phyloP scores from a whole-genome alignment of 1,140 invertebrate genomes.

The Anastrepha ludens region DNA sequence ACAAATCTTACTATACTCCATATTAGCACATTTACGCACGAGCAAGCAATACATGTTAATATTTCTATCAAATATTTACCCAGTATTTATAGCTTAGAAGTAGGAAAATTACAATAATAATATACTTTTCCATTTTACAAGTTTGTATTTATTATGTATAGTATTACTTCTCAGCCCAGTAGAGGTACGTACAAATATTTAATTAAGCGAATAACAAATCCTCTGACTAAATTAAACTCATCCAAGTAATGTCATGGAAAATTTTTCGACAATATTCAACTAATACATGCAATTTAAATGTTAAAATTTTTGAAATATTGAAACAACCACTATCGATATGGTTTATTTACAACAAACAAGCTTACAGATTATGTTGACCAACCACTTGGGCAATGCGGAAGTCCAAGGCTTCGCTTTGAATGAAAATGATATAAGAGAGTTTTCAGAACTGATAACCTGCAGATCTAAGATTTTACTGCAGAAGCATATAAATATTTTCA shows the following conservation, averaged over 20 bases:
- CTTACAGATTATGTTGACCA: background rate
- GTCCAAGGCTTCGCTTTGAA: too few species aligned
- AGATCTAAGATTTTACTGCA: too few species aligned
- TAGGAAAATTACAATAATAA: constrained; percentile 20
- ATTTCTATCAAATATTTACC: background rate
- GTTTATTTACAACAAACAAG: background rate
- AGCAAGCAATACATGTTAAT: background rate
- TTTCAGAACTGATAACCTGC: too few species aligned
- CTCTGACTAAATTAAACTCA: background rate
- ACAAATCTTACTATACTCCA: too few species aligned
- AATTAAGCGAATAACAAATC: too few species aligned
- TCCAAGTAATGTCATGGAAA: constrained; percentile 32
- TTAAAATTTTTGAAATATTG: constrained; percentile 13
- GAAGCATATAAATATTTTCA: too few species aligned
- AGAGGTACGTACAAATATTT: background rate
- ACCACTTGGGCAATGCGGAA: too few species aligned
- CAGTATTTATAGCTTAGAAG: background rate
- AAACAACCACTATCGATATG: background rate
- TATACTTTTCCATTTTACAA: background rate
- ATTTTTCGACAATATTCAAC: background rate
- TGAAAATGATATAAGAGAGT: too few species aligned
- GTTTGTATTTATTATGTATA: background rate
- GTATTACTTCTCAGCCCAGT: background rate
- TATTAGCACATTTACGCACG: too few species aligned
- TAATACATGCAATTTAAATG: constrained; percentile 11